Conservation (phyloP, 2,888 invertebrate species). For the Sarcophaga rosellei region DNA sequence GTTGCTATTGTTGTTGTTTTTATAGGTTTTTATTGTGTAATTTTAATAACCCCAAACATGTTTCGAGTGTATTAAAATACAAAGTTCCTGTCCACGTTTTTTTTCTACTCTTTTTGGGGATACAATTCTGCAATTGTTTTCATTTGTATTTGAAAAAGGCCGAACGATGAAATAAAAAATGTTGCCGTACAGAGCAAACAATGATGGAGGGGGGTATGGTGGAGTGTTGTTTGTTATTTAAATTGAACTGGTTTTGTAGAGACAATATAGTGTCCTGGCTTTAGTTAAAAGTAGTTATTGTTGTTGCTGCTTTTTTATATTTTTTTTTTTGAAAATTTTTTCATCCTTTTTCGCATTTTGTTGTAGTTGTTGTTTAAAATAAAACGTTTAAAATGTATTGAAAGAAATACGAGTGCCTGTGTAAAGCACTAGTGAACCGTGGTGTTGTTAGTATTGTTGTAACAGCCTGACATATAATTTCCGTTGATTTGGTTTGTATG, state of each 20-base stretch:
- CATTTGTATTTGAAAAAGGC: slow-evolving; percentile 48
- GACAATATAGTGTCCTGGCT: slow-evolving; percentile 48
- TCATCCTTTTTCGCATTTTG: too few species aligned
- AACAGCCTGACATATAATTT: slow-evolving; percentile 56
- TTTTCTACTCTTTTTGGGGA: background rate
- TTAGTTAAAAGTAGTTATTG: slow-evolving; percentile 61
- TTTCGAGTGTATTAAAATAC: slow-evolving; percentile 56
- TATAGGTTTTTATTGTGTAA: slow-evolving; percentile 54
- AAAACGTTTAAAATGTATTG: too few species aligned
- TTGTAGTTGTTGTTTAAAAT: too few species aligned
- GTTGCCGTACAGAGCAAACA: too few species aligned
- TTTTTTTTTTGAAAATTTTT: too few species aligned
- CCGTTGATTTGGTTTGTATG: slow-evolving; percentile 22
- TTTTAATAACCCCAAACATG: slow-evolving; percentile 65
- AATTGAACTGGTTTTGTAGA: slow-evolving; percentile 59
- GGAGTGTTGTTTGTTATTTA: slow-evolving; percentile 62
- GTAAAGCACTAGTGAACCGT: too few species aligned
- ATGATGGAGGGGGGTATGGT: too few species aligned
- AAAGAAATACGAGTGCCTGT: too few species aligned
- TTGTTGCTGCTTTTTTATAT: background rate
- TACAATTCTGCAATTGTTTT: slow-evolving; percentile 40
- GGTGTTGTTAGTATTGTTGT: slow-evolving; percentile 41
- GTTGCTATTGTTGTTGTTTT: background rate
- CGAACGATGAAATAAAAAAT: slow-evolving; percentile 30
- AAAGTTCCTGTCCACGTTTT: background rate